Evolutionary conservation across 2,888 invertebrate genomes (phyloP).

Genomic region (Tetranychus truncatus): DNA sequence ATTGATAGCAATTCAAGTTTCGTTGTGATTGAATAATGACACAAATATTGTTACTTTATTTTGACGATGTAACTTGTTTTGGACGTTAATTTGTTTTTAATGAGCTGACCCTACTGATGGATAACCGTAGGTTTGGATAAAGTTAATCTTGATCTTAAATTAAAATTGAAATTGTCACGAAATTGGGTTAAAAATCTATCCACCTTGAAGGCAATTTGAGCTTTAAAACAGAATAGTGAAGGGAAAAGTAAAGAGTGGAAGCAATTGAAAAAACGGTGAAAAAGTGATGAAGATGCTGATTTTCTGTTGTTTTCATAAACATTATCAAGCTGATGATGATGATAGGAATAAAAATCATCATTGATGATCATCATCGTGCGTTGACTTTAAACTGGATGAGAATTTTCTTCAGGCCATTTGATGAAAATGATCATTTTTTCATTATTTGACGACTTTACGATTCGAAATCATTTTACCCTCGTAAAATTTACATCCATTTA

Average conservation of each 20-base stretch:
- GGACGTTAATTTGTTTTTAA: not conserved
- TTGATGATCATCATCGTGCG: not conserved
- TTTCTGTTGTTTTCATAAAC: too few species aligned
- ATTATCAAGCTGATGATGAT: too few species aligned
- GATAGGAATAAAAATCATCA: too few species aligned
- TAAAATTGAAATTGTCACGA: not conserved
- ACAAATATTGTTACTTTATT: too few species aligned
- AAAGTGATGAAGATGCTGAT: too few species aligned
- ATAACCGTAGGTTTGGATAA: not conserved
- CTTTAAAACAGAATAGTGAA: too few species aligned
- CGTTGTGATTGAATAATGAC: too few species aligned
- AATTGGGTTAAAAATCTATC: not conserved
- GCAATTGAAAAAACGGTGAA: too few species aligned
- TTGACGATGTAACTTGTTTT: not conserved
- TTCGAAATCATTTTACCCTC: too few species aligned
- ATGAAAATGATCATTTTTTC: not conserved
- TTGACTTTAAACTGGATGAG: not conserved
- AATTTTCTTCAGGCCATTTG: not conserved
- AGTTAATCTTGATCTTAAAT: not conserved
- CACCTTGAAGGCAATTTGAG: not conserved
- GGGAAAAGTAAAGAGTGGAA: too few species aligned
- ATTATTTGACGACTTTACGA: too few species aligned
- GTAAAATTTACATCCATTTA: not conserved
- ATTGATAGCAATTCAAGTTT: too few species aligned
- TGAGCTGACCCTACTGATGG: not conserved